Base-by-base conservation (phyloP, 1,140 invertebrate species). In the Caenorhabditis remanei region DNA sequence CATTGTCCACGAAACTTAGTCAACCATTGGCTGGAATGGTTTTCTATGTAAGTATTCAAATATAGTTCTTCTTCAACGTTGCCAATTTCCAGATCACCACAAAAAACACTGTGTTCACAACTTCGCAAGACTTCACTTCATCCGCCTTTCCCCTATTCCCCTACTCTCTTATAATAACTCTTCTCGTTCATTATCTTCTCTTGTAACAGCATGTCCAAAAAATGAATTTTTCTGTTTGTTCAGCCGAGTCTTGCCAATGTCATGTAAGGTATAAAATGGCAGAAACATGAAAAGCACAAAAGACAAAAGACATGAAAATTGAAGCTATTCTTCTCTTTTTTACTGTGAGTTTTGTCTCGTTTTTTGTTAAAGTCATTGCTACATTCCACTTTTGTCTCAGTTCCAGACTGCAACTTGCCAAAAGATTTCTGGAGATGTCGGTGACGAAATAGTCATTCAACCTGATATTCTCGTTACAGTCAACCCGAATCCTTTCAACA, bases 21-120 rank as follows among this genome's bases (percentile, higher is more conserved):
- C 71, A 79, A 24, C 71, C 71, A 24, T 4, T 79, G 9, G 71
- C 46, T 21, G 71, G 71, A 50, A 79, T 46, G 4, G 71, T 79
- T 79, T 79, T 79, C n/a, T 79, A 79, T 79, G 65, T 71, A 71
- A 71, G 24, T 40, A 9, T 41, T 32, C 40, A 40, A 6, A 32
- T 40, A 63, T 11, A 9, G 61, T 9, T 16, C n/a, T n/a, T n/a
- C n/a, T 58, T 9, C 32, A 32, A 13, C 24, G 14, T 8, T 16
- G 11, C 9, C 24, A 11, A 24, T 46, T 46, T 71, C n/a, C 65
- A 71, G 65, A 79, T 79, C 14, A 79, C 71, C 19, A 79, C 71
- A 2, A 79, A 50, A 79, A 79, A 79, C 71, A 79, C 71, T 8
- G 71, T 79, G 13, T 79, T 79, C 46, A 79, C 71, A n/a, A 79